phyloP scores from a whole-genome alignment of 2,888 invertebrate genomes.

The Eupithecia dodoneata region DNA sequence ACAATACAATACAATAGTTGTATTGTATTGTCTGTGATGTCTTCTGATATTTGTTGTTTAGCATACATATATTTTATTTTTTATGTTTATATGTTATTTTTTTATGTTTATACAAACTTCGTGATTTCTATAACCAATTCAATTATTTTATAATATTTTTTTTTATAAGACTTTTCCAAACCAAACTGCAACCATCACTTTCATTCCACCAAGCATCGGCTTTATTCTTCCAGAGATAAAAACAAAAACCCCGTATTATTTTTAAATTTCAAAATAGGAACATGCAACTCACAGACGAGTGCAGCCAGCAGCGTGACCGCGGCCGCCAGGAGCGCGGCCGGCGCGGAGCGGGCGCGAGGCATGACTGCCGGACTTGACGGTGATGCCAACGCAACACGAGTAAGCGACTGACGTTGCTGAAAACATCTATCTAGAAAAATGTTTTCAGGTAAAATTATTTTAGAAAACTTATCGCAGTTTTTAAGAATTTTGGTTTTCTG shows the following conservation, averaged over 20 bases:
- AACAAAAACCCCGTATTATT: neutral
- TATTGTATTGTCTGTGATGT: too few relatives aligned
- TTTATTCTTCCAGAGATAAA: neutral
- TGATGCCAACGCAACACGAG: slow-evolving; percentile 35
- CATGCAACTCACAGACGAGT: slow-evolving; percentile 71
- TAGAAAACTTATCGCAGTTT: too few relatives aligned
- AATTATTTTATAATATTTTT: neutral
- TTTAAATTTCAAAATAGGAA: slow-evolving; percentile 13
- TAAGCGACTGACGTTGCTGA: neutral
- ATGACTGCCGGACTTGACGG: slow-evolving; percentile 60
- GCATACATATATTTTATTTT: too few relatives aligned
- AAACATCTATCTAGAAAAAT: neutral
- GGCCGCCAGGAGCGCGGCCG: slow-evolving; percentile 56
- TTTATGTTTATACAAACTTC: too few relatives aligned
- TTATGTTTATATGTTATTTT: too few relatives aligned
- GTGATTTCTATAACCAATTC: neutral
- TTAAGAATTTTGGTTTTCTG: too few relatives aligned
- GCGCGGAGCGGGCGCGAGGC: slow-evolving; percentile 61
- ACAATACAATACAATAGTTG: too few relatives aligned
- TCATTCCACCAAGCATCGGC: slow-evolving; percentile 1
- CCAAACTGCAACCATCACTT: neutral
- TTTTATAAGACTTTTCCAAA: neutral
- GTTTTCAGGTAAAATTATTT: neutral
- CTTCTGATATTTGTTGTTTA: neutral
- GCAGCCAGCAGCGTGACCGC: slow-evolving; percentile 66